Base-by-base conservation (phyloP, 2,888 invertebrate genomes). In the Drosophila peninsularis region DNA sequence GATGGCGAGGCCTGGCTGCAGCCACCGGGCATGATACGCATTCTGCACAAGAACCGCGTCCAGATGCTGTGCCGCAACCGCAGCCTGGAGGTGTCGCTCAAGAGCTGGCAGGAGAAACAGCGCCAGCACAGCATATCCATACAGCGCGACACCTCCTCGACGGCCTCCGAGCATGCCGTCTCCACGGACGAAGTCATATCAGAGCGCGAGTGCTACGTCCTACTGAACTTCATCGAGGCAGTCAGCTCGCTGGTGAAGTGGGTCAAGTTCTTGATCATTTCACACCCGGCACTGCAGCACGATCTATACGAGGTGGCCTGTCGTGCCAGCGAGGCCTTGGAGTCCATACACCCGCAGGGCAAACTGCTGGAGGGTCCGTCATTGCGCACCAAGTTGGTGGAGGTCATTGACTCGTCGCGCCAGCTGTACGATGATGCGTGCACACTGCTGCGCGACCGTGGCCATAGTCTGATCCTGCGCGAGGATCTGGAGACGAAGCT, bases 1-100 rank as follows among this genome's bases (percentile, higher is more conserved):
- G 99, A 99, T 91, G 99, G 99, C 0, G 99, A 99, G 92, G 98
- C 99, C 1, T 99, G 99, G 99, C 94, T 98, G 42, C 99, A 99
- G 92, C 98, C 98, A 0, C 98, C 99, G 0, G 99, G 99, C 39
- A 97, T 98, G 91, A 98, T 99, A 80, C 94, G 98, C 62, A 98
- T 99, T 80, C 95, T 98, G 80, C 99, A 99, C 93, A 99, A 99
- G 93, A 99, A 99, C 93, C 94, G 98, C 58, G 98, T 98, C 91
- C 98, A 98, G 93, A 98, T 99, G 97, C 93, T 99, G 27, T 97
- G 97, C 90, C 94, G 98, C 67, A 98, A 98, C 91, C 94, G 98
- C 82, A 96, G 96, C 7, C 94, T 99, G 78, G 98, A 99, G 92
- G 97, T 96, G 60, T 98, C 98, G 11, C 93, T 99, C 64, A 96